These are phyloP conservation scores for Kuschelorhynchus macadamiae DNA, from an alignment of 2,888 invertebrate species.

Conservation along the genomic window DNA sequence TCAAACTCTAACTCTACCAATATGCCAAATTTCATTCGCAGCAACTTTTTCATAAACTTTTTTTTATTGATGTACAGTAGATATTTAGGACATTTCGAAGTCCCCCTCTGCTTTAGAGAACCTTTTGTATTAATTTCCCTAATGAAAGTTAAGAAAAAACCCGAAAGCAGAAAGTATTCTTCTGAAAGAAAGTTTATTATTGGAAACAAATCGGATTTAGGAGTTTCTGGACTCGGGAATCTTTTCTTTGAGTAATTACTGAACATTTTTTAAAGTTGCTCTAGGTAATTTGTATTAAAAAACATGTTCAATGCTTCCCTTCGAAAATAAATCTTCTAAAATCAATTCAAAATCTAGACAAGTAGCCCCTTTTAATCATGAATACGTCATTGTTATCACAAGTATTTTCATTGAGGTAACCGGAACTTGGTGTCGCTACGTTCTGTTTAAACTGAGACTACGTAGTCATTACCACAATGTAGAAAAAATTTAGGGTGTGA, in stretches of 20 bases:
- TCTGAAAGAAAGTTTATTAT: conserved; percentile 35
- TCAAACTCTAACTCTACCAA: too few relatives aligned
- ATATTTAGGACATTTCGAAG: too few relatives aligned
- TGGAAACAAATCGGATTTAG: conserved; percentile 39
- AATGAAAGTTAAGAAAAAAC: conserved; percentile 21
- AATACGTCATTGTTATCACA: too few relatives aligned
- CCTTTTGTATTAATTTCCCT: conserved; percentile 25
- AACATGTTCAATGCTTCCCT: conserved; percentile 14
- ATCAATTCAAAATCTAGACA: conserved; percentile 19
- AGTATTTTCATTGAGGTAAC: too few relatives aligned
- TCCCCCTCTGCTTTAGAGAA: conserved; percentile 12
- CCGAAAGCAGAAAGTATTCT: conserved; percentile 5
- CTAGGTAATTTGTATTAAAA: conserved; percentile 36
- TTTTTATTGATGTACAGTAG: too few relatives aligned
- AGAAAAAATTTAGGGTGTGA: too few relatives aligned
- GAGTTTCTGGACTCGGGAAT: conserved; percentile 24
- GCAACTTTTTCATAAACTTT: too few relatives aligned
- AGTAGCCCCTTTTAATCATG: too few relatives aligned
- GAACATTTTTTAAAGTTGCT: conserved; percentile 29
- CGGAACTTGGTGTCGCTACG: too few relatives aligned
- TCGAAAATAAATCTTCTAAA: conserved; percentile 14
- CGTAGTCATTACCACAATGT: conserved; percentile 7
- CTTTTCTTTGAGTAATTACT: conserved; percentile 38
- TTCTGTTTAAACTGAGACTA: too few relatives aligned
- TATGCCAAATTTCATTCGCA: too few relatives aligned